These are phyloP conservation scores for Rhinolophus sinicus DNA, from an alignment of 2,113 vertebrate species.

Conservation along the genomic window DNA sequence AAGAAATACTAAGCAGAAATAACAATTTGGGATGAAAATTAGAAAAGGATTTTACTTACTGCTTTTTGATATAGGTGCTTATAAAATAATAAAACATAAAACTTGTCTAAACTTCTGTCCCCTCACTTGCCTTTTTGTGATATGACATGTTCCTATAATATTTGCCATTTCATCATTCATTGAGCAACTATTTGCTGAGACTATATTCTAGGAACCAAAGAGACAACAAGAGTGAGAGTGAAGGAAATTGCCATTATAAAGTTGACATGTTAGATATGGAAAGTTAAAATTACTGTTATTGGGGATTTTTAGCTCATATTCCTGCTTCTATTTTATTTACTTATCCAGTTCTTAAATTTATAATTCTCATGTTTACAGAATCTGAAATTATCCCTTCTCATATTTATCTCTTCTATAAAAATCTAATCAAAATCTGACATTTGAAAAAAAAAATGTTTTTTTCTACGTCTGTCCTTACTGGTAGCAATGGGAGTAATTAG, in stretches of 20 bases:
- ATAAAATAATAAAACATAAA: background rate
- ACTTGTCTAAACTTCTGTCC: background rate
- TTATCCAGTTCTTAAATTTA: background rate
- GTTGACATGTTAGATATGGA: fast-evolving
- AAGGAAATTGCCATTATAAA: background rate
- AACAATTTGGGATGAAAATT: background rate
- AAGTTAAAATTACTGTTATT: background rate
- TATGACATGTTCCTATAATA: background rate
- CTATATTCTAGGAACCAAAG: background rate
- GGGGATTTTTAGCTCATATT: background rate
- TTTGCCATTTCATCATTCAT: background rate
- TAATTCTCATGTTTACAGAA: background rate
- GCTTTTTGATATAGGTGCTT: background rate
- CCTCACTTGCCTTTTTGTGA: background rate
- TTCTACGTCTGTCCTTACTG: background rate
- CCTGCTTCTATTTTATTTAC: background rate
- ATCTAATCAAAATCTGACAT: background rate
- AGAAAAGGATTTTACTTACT: background rate
- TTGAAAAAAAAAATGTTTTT: no score
- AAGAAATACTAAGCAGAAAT: background rate
- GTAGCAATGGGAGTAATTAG: fast-evolving
- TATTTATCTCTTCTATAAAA: background rate
- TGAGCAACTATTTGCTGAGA: background rate
- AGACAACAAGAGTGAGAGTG: background rate
- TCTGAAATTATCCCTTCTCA: background rate